Percentiles rank a stretch among this genome's conserved stretches.
Conservation (phyloP, 2,888 invertebrate species). For the Dugesia japonica region DNA sequence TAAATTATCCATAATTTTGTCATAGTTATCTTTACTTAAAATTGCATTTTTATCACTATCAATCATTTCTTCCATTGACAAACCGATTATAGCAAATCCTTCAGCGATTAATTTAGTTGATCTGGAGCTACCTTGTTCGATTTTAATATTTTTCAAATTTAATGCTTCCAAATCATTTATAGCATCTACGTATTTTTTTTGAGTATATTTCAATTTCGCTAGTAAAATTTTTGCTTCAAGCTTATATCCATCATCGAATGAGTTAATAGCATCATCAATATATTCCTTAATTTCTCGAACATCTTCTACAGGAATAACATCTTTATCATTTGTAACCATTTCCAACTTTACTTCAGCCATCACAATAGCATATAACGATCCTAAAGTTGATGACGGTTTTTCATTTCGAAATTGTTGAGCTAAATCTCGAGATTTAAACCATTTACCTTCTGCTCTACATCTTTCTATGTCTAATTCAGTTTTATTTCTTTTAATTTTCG, state of each 20-base stretch:
- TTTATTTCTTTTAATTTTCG: conserved; percentile 25
- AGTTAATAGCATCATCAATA: conserved; percentile 5
- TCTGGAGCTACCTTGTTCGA: neutral
- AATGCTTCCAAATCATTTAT: neutral
- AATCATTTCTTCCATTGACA: conserved; percentile 5
- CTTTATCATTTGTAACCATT: neutral
- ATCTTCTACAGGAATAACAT: neutral
- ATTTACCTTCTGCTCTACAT: conserved; percentile 28
- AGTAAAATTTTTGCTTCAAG: conserved; percentile 6
- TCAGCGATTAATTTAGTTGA: neutral
- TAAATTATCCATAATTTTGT: conserved; percentile 62
- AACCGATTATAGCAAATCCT: conserved; percentile 3
- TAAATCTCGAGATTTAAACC: conserved; percentile 24
- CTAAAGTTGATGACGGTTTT: neutral
- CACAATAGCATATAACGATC: neutral
- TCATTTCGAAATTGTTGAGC: conserved; percentile 12
- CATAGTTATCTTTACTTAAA: conserved; percentile 37
- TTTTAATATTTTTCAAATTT: neutral
- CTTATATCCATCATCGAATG: neutral
- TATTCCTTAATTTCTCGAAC: neutral
- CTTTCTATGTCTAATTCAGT: conserved; percentile 24
- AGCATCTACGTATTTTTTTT: neutral
- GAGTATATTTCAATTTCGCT: neutral
- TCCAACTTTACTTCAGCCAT: neutral
- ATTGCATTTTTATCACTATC: too few species aligned